phyloP scores from a whole-genome alignment of 2,797 vertebrate genomes.

The Fratercula arctica region DNA sequence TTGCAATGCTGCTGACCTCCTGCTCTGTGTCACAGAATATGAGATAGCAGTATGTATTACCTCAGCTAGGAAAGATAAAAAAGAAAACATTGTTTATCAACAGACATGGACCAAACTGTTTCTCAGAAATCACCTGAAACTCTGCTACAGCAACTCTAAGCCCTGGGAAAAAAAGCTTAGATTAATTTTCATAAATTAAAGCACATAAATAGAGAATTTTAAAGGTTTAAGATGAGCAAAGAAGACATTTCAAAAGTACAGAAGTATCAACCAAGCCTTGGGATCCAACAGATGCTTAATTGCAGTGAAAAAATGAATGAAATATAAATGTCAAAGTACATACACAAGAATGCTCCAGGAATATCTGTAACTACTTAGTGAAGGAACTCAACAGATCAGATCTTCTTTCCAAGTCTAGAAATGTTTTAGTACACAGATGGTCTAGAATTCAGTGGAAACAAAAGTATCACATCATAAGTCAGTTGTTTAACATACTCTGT shows the following conservation, averaged over 20 bases:
- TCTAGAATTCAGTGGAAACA: conserved; percentile 50
- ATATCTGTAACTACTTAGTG: conserved; percentile 39
- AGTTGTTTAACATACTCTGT: conserved; percentile 50
- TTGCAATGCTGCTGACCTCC: background rate
- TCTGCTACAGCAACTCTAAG: background rate
- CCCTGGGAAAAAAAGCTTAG: background rate
- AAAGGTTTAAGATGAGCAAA: background rate
- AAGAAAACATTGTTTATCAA: background rate
- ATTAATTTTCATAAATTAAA: background rate
- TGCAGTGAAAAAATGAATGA: background rate
- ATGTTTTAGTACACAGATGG: conserved; percentile 44
- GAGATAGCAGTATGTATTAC: background rate
- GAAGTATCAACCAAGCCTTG: background rate
- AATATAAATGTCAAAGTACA: background rate
- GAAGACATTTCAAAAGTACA: background rate
- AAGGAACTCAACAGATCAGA: background rate
- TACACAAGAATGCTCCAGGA: background rate
- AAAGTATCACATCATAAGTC: conserved; percentile 59
- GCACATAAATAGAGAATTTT: background rate
- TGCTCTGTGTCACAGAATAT: background rate
- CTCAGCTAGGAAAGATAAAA: background rate
- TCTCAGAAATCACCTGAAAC: background rate
- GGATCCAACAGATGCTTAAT: background rate
- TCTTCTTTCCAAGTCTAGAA: conserved; percentile 34
- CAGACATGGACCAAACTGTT: background rate